phyloP scores from a whole-genome alignment of 2,888 invertebrate genomes.

The Gandaritis pyraliata region DNA sequence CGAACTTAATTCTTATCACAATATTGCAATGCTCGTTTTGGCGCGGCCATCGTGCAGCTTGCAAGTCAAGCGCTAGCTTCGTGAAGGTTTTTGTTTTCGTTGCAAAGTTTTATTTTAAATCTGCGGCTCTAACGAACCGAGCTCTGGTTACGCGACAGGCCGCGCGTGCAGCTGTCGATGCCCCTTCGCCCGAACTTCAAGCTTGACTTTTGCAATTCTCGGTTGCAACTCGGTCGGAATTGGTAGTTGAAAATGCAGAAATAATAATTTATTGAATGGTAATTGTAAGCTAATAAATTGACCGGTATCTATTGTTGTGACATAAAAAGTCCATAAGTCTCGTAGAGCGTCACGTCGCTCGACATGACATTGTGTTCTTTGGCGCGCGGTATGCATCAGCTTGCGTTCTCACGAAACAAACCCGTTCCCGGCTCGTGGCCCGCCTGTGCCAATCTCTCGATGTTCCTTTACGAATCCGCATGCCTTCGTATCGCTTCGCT shows the following conservation, averaged over 20 bases:
- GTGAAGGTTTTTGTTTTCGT: constrained; percentile 68
- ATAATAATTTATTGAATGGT: constrained; percentile 32
- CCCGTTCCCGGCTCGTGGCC: constrained; percentile 62
- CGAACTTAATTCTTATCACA: constrained; percentile 60
- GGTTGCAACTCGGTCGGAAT: constrained; percentile 5
- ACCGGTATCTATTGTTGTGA: constrained; percentile 43
- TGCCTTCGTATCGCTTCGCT: constrained; percentile 65
- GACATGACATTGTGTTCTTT: constrained; percentile 63
- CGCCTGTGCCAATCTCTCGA: constrained; percentile 59
- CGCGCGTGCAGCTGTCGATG: constrained; percentile 63
- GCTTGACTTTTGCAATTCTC: constrained; percentile 18
- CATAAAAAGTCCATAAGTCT: constrained; percentile 59
- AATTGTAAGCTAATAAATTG: constrained; percentile 31
- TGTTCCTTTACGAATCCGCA: constrained; percentile 73
- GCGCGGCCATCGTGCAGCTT: constrained; percentile 53
- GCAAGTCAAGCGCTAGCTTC: constrained; percentile 68
- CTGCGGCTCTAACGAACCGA: constrained; percentile 77
- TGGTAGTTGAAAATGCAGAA: constrained; percentile 12
- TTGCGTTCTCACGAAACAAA: constrained; percentile 72
- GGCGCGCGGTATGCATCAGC: constrained; percentile 62
- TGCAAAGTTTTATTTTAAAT: constrained; percentile 79
- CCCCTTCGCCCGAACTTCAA: constrained; percentile 23
- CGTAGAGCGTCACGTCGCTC: constrained; percentile 48
- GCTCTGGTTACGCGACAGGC: constrained; percentile 67
- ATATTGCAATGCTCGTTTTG: constrained; percentile 54